Conservation (phyloP, 1,140 invertebrate genomes). For the Cyclina sinensis region DNA sequence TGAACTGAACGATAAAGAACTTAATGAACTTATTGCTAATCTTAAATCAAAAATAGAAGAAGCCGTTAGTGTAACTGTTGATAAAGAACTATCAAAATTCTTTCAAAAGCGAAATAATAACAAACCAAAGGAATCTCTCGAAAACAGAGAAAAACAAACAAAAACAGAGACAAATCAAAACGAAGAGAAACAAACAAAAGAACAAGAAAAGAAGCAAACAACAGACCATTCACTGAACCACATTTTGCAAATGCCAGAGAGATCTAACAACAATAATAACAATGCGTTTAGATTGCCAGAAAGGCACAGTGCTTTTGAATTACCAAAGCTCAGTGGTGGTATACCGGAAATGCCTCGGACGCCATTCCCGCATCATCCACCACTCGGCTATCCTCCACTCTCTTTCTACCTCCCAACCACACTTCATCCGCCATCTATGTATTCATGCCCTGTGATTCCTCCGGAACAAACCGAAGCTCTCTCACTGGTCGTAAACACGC, state of each 20-base stretch:
- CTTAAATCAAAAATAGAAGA: constrained; percentile 95
- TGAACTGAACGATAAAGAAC: constrained; percentile 88
- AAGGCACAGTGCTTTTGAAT: constrained; percentile 81
- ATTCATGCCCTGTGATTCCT: constrained; percentile 88
- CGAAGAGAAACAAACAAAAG: constrained; percentile 56
- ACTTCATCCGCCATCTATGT: constrained; percentile 90
- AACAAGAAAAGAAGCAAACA: constrained; percentile 64
- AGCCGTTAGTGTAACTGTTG: constrained; percentile 87
- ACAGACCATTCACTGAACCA: constrained; percentile 66
- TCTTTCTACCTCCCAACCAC: constrained; percentile 81
- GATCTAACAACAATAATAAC: constrained; percentile 17
- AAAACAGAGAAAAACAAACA: constrained; percentile 12
- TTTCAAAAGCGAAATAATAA: constrained; percentile 65
- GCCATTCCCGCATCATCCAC: constrained; percentile 71
- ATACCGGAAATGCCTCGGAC: constrained; percentile 70
- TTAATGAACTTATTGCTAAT: constrained; percentile 92
- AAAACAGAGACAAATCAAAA: constrained; percentile 67
- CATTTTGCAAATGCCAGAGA: constrained; percentile 60
- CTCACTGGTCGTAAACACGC: constrained; percentile 95
- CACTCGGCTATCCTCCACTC: constrained; percentile 78
- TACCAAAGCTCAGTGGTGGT: constrained; percentile 68
- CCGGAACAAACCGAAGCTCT: constrained; percentile 97
- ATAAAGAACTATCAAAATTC: constrained; percentile 85
- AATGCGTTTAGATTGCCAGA: constrained; percentile 70
- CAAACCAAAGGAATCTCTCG: constrained; percentile 37